Percentiles rank a stretch among this genome's conserved stretches.
Conservation (phyloP, 2,797 vertebrate genomes). For the Podarcis siculus region DNA sequence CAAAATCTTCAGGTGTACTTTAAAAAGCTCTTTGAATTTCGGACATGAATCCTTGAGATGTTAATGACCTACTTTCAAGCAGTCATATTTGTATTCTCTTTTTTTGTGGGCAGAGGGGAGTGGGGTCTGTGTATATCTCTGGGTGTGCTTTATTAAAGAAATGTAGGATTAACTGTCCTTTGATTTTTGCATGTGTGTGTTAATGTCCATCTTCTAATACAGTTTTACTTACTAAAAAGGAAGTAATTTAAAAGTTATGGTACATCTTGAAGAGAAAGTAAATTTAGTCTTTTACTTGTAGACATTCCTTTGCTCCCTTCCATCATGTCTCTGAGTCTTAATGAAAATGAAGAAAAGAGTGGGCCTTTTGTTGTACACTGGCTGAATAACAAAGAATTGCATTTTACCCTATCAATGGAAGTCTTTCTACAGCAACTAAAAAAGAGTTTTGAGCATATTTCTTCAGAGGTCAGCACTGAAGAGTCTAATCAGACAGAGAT, state of each 20-base stretch:
- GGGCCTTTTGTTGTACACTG: conserved; percentile 97
- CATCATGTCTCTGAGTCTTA: conserved; percentile 89
- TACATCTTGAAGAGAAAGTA: conserved; percentile 18
- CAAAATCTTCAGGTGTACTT: background rate
- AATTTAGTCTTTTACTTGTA: conserved; percentile 62
- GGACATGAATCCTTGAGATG: background rate
- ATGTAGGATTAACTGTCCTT: background rate
- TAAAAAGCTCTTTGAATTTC: background rate
- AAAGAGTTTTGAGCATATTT: conserved; percentile 87
- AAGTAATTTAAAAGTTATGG: background rate
- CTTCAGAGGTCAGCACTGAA: conserved; percentile 77
- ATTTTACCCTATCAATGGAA: conserved; percentile 96
- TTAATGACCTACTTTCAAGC: background rate
- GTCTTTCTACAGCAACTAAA: conserved; percentile 93
- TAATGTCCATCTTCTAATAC: background rate
- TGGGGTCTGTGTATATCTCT: background rate
- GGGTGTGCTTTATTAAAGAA: background rate
- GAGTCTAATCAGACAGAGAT: conserved; percentile 77
- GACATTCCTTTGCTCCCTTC: conserved; percentile 98
- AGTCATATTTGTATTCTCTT: background rate
- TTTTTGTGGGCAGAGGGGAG: background rate
- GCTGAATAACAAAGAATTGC: conserved; percentile 98
- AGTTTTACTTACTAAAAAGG: background rate
- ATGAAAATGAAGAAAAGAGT: conserved; percentile 89
- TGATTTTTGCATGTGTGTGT: background rate